Conservation (phyloP, 1,140 invertebrate genomes). For the Drosophila littoralis region DNA sequence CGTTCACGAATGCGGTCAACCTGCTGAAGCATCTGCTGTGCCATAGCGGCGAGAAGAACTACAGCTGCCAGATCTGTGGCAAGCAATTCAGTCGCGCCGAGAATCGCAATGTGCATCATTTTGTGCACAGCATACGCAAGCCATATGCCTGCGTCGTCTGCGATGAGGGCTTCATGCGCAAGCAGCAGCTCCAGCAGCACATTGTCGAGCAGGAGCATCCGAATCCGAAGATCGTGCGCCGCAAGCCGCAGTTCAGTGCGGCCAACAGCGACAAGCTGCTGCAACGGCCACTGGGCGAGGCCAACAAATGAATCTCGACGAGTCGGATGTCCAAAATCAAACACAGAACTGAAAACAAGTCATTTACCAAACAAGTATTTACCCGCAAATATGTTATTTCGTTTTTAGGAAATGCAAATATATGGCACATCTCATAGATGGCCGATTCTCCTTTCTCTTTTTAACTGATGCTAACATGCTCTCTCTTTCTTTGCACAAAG, state of each 20-base stretch:
- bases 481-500: neutral
- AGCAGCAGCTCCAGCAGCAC: conserved; percentile 91
- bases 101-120: conserved; percentile 93
- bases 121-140: conserved; percentile 93
- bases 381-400: neutral
- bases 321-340: neutral
- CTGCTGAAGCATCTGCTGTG: conserved; percentile 92
- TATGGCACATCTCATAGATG: neutral
- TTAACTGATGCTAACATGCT: neutral
- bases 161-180: conserved; percentile 92
- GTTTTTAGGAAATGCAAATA: neutral
- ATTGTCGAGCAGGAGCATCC: conserved; percentile 89
- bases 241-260: conserved; percentile 88
- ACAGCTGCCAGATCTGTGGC: conserved; percentile 93
- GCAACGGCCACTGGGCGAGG: neutral
- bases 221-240: conserved; percentile 91
- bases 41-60: conserved; percentile 92
- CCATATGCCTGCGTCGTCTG: conserved; percentile 93
- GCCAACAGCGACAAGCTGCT: conserved; percentile 30
- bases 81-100: conserved; percentile 93
- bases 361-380: neutral
- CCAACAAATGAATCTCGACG: neutral
- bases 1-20: conserved; percentile 93
- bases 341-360: neutral
- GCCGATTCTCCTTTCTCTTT: neutral